Evolutionary conservation across 2,888 invertebrate species (phyloP), one percentile per base, ranked within the genome.

Genomic region (Amiota communis): DNA sequence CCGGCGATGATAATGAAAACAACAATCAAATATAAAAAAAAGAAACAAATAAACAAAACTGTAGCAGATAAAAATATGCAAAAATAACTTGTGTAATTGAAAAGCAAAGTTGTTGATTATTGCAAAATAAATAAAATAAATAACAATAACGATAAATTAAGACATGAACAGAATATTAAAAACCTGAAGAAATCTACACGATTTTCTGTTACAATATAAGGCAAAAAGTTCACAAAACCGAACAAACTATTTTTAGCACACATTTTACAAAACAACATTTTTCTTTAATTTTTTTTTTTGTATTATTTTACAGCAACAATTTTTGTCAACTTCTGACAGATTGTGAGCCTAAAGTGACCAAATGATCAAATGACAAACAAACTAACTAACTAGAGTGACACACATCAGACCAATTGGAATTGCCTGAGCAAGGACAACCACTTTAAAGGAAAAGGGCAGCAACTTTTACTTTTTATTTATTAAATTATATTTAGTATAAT

Each of bases 381-480:
- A 36, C 36, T 36, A 36, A 36, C 4, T 36, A n/a, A n/a, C n/a
- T n/a, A 23, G 23, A 23, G 23, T 3, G 23, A 23, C 23, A 23
- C 23, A n/a, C n/a, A n/a, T n/a, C n/a, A 36, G 36, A 36, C 36
- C 36, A 36, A 36, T 36, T 36, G 36, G 36, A 36, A 36, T 36
- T 59, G 12, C 53, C 6, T 53, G 53, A 46, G 9, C 63, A 12
- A 63, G 63, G 63, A 63, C 63, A 46, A 63, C 63, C 46, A 46
- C 63, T 63, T 36, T 46, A 36, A 63, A 49, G 49, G 20, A 51
- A 67, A 67, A 51, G 77, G 81, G 69, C 46, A 76, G 71, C 79
- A 75, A 81, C 80, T 83, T 80, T 81, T 80, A 77, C 77, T 80
- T 79, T 78, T 73, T 74, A 10, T 63, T 63, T 61, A 9, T 63